These are phyloP conservation scores for Turdus rufiventris DNA, from an alignment of 2,113 vertebrate genomes.

Conservation along the genomic window DNA sequence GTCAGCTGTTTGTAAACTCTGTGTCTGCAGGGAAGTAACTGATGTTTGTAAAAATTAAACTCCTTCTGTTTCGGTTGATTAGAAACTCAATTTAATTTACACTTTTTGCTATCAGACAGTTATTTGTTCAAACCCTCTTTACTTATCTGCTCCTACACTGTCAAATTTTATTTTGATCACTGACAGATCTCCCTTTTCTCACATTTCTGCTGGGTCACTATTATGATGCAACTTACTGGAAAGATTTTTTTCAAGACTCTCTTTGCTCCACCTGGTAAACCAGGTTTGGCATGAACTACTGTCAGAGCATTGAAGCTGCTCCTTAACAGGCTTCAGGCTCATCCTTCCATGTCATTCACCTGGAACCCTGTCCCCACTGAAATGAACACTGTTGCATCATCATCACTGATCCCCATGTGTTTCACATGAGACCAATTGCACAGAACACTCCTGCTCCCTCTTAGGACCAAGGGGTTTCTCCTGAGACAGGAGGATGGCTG, in stretches of 20 bases:
- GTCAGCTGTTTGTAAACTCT: background rate
- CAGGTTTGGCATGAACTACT: background rate
- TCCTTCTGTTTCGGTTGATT: background rate
- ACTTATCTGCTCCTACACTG: background rate
- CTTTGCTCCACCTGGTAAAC: background rate
- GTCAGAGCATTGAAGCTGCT: background rate
- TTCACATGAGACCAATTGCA: background rate
- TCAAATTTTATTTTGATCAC: background rate
- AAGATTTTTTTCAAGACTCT: background rate
- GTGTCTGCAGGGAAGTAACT: background rate
- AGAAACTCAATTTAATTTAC: background rate
- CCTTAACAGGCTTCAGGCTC: background rate
- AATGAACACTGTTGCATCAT: background rate
- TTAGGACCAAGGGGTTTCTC: background rate
- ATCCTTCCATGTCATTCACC: background rate
- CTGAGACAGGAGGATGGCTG: background rate
- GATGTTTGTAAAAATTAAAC: background rate
- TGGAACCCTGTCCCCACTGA: background rate
- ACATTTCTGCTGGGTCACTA: background rate
- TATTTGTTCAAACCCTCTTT: background rate
- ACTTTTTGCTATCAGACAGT: background rate
- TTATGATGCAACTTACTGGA: accelerated
- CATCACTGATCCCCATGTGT: background rate
- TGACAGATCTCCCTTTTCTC: background rate
- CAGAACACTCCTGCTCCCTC: background rate